Conservation (phyloP, 2,113 vertebrate genomes). For the Vulpes vulpes region DNA sequence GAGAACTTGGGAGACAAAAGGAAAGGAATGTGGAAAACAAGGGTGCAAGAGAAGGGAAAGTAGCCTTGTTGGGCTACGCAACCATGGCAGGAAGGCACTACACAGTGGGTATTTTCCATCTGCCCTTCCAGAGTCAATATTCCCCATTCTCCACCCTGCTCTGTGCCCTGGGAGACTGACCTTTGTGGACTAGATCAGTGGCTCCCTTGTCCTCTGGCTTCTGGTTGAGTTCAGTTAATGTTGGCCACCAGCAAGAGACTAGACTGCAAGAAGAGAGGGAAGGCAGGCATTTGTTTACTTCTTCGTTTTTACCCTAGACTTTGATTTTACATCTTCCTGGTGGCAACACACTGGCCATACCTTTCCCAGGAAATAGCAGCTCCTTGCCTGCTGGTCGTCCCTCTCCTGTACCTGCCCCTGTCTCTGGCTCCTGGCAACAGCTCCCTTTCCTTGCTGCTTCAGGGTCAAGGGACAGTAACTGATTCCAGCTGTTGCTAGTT, state of each 20-base stretch:
- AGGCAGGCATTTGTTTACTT: neutral
- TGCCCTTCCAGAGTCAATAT: neutral
- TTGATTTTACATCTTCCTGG: neutral
- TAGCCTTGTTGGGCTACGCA: neutral
- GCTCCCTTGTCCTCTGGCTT: neutral
- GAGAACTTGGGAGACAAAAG: neutral
- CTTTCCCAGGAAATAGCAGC: neutral
- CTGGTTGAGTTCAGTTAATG: neutral
- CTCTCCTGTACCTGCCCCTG: neutral
- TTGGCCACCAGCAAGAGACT: neutral
- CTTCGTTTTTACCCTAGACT: neutral
- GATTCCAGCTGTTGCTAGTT: neutral
- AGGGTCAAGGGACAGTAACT: neutral
- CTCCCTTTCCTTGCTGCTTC: neutral
- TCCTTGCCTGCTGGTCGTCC: neutral
- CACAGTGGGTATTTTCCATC: neutral
- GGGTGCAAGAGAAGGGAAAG: neutral
- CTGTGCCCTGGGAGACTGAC: neutral
- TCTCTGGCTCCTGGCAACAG: neutral
- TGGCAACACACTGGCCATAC: neutral
- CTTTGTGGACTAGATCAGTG: neutral
- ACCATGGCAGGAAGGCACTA: neutral
- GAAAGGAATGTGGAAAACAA: neutral
- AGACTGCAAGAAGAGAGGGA: neutral
- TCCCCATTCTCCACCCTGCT: neutral